Conservation (phyloP, 2,113 vertebrate species). For the Dascyllus trimaculatus region DNA sequence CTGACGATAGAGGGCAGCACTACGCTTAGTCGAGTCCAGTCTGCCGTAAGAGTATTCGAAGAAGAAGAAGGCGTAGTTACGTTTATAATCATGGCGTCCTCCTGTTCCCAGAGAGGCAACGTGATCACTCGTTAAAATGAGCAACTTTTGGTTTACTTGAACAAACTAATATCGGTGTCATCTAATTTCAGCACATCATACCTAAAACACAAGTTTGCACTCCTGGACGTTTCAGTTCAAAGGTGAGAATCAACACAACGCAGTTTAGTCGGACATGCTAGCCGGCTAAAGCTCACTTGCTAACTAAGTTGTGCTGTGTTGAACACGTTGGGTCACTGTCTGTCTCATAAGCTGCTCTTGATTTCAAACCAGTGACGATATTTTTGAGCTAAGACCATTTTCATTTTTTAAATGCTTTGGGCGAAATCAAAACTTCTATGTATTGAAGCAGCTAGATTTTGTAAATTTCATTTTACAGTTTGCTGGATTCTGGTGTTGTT, state of each 20-base stretch:
- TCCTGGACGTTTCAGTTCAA: background rate
- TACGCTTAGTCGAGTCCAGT: too few species aligned
- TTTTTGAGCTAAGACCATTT: too few species aligned
- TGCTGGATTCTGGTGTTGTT: too few species aligned
- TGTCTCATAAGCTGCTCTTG: background rate
- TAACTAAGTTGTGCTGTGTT: conserved; percentile 3
- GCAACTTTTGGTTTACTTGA: conserved; percentile 30
- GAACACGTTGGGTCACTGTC: conserved; percentile 57
- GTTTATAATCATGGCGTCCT: conserved; percentile 67
- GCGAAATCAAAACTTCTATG: too few species aligned
- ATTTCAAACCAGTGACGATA: background rate
- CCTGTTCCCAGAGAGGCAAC: conserved; percentile 57
- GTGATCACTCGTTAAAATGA: conserved; percentile 71
- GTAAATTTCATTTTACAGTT: too few species aligned
- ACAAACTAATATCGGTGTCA: background rate
- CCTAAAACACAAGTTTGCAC: background rate
- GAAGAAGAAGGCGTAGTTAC: conserved; percentile 53
- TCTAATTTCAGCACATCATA: background rate
- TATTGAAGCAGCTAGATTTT: too few species aligned
- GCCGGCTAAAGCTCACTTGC: conserved; percentile 19
- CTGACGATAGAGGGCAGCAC: too few species aligned
- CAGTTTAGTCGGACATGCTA: conserved; percentile 4
- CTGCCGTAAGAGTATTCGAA: background rate
- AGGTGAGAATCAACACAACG: conserved; percentile 47
- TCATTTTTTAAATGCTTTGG: too few species aligned